Conservation (phyloP, 2,113 vertebrate genomes). For the Progne subis region DNA sequence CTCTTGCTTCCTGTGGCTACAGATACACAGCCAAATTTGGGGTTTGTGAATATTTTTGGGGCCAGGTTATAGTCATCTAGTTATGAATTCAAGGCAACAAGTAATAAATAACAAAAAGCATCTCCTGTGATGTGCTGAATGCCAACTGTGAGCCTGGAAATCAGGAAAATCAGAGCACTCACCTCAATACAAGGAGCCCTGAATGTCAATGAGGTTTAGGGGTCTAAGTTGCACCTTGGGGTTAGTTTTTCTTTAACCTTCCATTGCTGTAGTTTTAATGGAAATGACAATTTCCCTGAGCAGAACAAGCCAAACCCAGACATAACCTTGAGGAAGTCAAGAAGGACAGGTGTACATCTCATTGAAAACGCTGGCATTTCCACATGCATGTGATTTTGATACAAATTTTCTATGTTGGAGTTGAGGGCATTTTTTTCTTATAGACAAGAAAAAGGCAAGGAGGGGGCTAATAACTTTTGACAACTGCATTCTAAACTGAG, state of each 20-base stretch:
- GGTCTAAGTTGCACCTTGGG: background rate
- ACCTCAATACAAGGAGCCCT: background rate
- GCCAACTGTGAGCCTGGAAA: background rate
- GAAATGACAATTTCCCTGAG: background rate
- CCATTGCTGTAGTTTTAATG: background rate
- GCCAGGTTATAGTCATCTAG: background rate
- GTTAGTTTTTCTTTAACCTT: background rate
- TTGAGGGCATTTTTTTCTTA: background rate
- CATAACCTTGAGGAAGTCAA: background rate
- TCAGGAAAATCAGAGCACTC: background rate
- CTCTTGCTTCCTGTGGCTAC: background rate
- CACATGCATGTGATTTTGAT: accelerated
- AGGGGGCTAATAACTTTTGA: background rate
- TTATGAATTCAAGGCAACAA: background rate
- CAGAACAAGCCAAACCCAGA: background rate
- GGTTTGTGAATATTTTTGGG: background rate
- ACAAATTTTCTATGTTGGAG: background rate
- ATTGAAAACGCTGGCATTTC: background rate
- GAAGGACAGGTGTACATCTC: background rate
- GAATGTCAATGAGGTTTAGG: background rate
- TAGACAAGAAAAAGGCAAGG: background rate
- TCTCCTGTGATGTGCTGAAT: background rate
- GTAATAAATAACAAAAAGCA: background rate
- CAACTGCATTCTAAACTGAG: background rate
- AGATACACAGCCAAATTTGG: background rate